Base-by-base conservation (phyloP, 2,113 vertebrate genomes). In the Chloebia gouldiae region DNA sequence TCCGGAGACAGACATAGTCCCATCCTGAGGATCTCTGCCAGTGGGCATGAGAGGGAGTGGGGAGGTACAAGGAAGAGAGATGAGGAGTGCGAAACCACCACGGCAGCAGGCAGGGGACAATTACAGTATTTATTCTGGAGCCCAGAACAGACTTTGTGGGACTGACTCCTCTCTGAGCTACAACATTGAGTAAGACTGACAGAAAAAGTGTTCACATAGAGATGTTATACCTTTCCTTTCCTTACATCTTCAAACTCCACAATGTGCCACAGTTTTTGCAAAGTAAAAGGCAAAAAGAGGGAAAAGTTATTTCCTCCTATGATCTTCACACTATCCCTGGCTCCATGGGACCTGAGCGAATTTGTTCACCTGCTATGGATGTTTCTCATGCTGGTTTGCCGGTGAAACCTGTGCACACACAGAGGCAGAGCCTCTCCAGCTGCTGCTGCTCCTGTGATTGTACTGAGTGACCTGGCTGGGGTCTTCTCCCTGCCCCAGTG, bases 311-410 rank as follows among this genome's bases (percentile, higher is more conserved):
- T 56, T 40, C 5, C 8, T 75, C 50, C n/a, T 27, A 11, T 3
- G 2, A 59, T 17, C 66, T 77, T 85, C 59, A 45, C 5, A 0
- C 3, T 35, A 20, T 7, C 6, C 44, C 4, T 1, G 1, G 23
- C 22, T 89, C 45, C 18, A 13, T 3, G 12, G 16, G 30, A 56
- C 18, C 17, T 40, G 7, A 54, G 10, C 7, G 37, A 27, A 7
- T 17, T 35, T 40, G 4, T 86, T 90, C 72, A 22, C 11, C 25
- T 54, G 22, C 23, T 53, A 23, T 18, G 15, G 25, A 15, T 42
- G 3, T 39, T 87, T 39, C 25, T 69, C 22, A 9, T 10, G 21
- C 13, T 50, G n/a, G 4, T 87, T 82, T 91, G 30, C 25, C 24
- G 15, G 19, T 24, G 47, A 79, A 66, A 47, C 22, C 23, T 72